Percentiles rank a stretch among this genome's conserved stretches.
These are phyloP conservation scores for Prunella fulvescens DNA, from an alignment of 2,113 vertebrate species.

Conservation along the genomic window DNA sequence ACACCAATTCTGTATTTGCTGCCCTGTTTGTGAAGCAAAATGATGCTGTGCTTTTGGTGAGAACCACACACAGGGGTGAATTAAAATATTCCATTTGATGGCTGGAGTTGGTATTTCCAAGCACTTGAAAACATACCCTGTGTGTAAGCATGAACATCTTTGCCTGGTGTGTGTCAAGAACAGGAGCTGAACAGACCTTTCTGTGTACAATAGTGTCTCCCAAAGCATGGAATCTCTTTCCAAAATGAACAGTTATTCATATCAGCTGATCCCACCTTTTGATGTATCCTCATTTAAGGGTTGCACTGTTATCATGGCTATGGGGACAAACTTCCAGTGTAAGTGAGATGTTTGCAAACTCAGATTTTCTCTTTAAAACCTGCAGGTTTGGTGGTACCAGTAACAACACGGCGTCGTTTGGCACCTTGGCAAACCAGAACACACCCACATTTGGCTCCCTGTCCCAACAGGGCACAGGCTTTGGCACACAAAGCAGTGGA, in stretches of 20 bases:
- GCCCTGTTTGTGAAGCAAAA: neutral
- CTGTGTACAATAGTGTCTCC: neutral
- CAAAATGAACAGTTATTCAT: neutral
- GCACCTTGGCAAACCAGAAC: conserved; percentile 82
- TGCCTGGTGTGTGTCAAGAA: neutral
- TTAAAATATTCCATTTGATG: neutral
- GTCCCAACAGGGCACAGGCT: conserved; percentile 81
- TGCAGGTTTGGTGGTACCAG: conserved; percentile 86
- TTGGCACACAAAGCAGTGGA: conserved; percentile 77
- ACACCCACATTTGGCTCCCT: conserved; percentile 83
- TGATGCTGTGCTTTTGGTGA: accelerated
- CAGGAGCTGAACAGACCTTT: neutral
- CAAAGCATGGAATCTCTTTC: neutral
- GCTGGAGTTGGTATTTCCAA: neutral
- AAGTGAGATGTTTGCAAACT: neutral
- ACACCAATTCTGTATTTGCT: neutral
- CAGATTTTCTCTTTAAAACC: neutral
- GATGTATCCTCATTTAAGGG: neutral
- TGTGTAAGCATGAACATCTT: neutral
- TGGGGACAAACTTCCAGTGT: neutral
- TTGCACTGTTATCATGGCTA: neutral
- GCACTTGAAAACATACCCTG: neutral
- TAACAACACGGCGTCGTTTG: conserved; percentile 78
- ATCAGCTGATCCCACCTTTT: neutral
- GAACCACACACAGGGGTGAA: neutral